Percentiles rank a stretch among this genome's conserved stretches.
Conservation (phyloP, 2,888 invertebrate genomes). For the Dichetophora obliterata region DNA sequence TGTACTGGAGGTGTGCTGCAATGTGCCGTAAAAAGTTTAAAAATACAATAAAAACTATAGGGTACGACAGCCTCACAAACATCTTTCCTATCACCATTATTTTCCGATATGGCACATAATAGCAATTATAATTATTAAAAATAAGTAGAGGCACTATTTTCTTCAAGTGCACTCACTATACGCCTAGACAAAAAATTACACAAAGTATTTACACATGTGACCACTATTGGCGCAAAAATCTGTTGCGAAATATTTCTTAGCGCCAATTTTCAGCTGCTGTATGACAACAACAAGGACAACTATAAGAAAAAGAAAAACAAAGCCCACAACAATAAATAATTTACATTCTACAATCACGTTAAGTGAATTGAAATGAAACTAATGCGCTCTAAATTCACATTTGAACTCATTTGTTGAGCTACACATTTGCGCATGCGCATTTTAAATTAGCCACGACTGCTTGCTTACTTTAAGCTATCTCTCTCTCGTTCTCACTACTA, state of each 20-base stretch:
- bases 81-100: too few species aligned
- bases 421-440: conserved; percentile 52
- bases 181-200: too few species aligned
- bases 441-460: conserved; percentile 53
- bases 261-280: conserved; percentile 1
- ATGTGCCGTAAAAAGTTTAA: too few species aligned
- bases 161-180: too few species aligned
- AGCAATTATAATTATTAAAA: too few species aligned
- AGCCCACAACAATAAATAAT: not conserved
- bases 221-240: too few species aligned
- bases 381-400: conserved; percentile 38
- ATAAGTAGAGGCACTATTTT: too few species aligned
- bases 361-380: conserved; percentile 36
- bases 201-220: too few species aligned
- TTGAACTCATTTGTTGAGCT: conserved; percentile 24
- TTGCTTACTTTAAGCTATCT: conserved; percentile 9
- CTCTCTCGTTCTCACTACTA: not conserved
- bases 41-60: too few species aligned
- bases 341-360: conserved; percentile 34
- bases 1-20: too few species aligned
- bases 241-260: not conserved
- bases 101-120: too few species aligned
- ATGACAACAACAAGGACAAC: not conserved
- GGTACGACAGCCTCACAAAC: too few species aligned
- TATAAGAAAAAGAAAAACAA: not conserved